Base-by-base conservation (phyloP, 1,140 invertebrate species). In the Ditylenchus dipsaci region DNA sequence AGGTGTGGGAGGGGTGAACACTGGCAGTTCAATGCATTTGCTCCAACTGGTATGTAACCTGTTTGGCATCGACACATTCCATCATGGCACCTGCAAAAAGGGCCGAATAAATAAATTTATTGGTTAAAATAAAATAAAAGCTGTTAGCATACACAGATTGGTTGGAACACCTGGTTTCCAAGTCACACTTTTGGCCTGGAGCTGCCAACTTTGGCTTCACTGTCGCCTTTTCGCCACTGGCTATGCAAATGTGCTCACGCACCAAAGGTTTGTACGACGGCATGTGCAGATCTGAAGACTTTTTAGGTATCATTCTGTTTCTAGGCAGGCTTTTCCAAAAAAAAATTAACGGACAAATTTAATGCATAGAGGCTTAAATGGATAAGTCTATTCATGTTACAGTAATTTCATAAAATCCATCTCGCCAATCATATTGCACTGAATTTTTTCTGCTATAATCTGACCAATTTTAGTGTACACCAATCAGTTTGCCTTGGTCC, bases 91-190 rank as follows among this genome's bases (percentile, higher is more conserved):
- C 77, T 78, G 1, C 19, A 21, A 79, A 58, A n/a, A 29, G 17
- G 19, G 9, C 59, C 5, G n/a, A n/a, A n/a, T n/a, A n/a, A n/a
- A n/a, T n/a, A n/a, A n/a, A n/a, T n/a, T n/a, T n/a, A n/a, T n/a
- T n/a, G n/a, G n/a, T n/a, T n/a, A n/a, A n/a, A n/a, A n/a, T n/a
- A n/a, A n/a, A n/a, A n/a, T n/a, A n/a, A n/a, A n/a, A n/a, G n/a
- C n/a, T n/a, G n/a, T n/a, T n/a, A n/a, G n/a, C 77, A 56, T 69
- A 79, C 78, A 74, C 60, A 15, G 78, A 76, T 60, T 71, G 60
- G 8, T 73, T 70, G 11, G 71, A 56, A 57, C 79, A 81, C 27
- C 64, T 67, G 19, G 71, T 70, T 27, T 75, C 73, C 0, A 26
- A 58, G 26, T 76, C 68, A 45, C 79, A 81, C 15, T 57, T 53